These are phyloP conservation scores for Pogonophryne albipinna DNA, from an alignment of 2,797 vertebrate genomes.

Conservation along the genomic window DNA sequence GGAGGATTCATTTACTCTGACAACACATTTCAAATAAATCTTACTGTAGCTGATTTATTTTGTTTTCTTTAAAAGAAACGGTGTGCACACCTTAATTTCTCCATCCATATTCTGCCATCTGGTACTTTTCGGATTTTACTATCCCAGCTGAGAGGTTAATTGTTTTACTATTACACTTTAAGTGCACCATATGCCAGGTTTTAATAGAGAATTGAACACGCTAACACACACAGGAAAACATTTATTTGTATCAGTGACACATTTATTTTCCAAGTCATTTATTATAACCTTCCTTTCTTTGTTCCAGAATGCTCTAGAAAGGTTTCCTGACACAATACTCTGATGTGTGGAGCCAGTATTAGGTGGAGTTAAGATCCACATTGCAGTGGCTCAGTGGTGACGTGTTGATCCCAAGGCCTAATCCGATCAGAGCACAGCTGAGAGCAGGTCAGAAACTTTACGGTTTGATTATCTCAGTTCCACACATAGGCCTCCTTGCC, in stretches of 20 bases:
- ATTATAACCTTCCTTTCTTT: not conserved
- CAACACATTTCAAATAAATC: no score
- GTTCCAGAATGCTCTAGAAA: not conserved
- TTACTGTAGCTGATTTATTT: not conserved
- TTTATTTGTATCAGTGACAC: not conserved
- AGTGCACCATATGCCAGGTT: not conserved
- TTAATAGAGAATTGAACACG: not conserved
- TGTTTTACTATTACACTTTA: no score
- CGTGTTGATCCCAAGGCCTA: slow-evolving; percentile 1
- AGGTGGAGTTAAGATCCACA: slow-evolving; percentile 14
- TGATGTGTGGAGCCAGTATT: not conserved
- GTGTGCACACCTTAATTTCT: no score
- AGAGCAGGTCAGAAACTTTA: slow-evolving; percentile 9
- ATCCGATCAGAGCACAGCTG: not conserved
- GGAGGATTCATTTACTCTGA: no score
- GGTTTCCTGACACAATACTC: not conserved
- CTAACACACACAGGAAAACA: not conserved
- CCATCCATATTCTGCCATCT: no score
- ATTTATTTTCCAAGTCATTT: not conserved
- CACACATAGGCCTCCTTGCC: not conserved
- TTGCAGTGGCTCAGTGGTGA: slow-evolving; percentile 5
- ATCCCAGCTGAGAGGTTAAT: no score
- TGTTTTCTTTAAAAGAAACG: not conserved
- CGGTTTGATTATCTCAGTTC: not conserved
- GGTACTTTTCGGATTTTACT: no score